Conservation (phyloP, 92 coral and sea anemone genomes). For the Micromussa lordhowensis region DNA sequence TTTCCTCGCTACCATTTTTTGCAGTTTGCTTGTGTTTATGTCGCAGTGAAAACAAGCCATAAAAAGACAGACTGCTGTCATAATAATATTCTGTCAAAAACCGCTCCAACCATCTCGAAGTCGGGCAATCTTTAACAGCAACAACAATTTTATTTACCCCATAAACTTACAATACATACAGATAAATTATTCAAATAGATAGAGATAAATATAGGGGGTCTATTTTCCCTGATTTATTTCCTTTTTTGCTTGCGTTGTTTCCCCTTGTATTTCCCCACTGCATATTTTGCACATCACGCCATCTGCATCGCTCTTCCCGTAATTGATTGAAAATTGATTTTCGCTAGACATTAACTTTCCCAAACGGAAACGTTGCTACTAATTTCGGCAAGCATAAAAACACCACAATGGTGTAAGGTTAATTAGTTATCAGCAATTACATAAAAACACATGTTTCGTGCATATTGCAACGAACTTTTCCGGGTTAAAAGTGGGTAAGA, state of each 20-base stretch:
- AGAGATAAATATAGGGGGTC: too few relatives aligned
- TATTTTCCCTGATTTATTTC: too few relatives aligned
- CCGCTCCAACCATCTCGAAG: neutral
- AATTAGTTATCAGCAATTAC: neutral
- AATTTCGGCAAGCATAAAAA: neutral
- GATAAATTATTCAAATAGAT: too few relatives aligned
- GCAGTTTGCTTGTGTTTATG: neutral
- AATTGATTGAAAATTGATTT: neutral
- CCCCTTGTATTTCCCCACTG: neutral
- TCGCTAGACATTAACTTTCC: neutral
- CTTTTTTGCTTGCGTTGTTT: neutral
- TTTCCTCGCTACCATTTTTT: too few relatives aligned
- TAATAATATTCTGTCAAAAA: neutral
- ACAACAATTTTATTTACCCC: too few relatives aligned
- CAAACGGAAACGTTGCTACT: neutral
- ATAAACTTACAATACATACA: too few relatives aligned
- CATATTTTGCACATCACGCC: neutral
- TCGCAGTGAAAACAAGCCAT: too few relatives aligned
- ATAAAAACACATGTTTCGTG: neutral
- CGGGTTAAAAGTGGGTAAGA: neutral
- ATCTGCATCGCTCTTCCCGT: neutral
- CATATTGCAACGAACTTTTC: neutral
- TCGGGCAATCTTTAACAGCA: neutral
- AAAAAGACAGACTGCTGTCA: neutral
- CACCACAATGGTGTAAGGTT: neutral